Conservation (phyloP, 1,140 invertebrate genomes). For the Hesperophylax magnus region DNA sequence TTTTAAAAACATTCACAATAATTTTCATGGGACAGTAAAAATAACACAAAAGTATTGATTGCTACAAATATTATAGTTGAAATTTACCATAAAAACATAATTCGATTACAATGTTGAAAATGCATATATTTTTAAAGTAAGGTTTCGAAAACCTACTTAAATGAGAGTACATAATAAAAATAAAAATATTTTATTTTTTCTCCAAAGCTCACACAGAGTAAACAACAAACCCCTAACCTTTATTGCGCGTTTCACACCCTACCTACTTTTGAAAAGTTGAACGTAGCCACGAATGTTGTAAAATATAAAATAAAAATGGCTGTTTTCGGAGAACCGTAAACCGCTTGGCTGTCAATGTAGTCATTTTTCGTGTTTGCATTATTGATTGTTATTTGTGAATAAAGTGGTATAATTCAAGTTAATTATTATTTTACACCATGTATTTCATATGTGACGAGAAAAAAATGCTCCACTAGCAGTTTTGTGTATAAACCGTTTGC, state of each 20-base stretch:
- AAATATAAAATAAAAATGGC: slow-evolving; percentile 55
- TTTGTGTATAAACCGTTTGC: slow-evolving; percentile 35
- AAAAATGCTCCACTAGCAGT: background rate
- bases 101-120: too few species aligned
- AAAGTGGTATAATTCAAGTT: background rate
- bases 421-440: slow-evolving; percentile 11
- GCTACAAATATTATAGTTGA: too few species aligned
- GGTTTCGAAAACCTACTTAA: too few species aligned
- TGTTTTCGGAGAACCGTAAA: slow-evolving; percentile 36
- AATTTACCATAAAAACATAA: too few species aligned
- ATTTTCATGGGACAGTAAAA: too few species aligned
- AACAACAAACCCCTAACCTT: background rate
- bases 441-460: background rate
- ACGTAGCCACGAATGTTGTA: slow-evolving; percentile 48
- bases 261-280: slow-evolving; percentile 28
- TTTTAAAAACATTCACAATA: too few species aligned
- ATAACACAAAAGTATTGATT: too few species aligned
- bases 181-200: too few species aligned
- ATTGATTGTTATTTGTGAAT: slow-evolving; percentile 19
- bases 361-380: slow-evolving; percentile 34
- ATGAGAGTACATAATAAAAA: too few species aligned
- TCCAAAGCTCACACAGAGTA: too few species aligned
- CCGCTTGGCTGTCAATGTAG: slow-evolving; percentile 52
- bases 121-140: too few species aligned
- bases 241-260: slow-evolving; percentile 1